Evolutionary conservation across 2,888 invertebrate genomes (phyloP).

Genomic region (Orthosia incerta): DNA sequence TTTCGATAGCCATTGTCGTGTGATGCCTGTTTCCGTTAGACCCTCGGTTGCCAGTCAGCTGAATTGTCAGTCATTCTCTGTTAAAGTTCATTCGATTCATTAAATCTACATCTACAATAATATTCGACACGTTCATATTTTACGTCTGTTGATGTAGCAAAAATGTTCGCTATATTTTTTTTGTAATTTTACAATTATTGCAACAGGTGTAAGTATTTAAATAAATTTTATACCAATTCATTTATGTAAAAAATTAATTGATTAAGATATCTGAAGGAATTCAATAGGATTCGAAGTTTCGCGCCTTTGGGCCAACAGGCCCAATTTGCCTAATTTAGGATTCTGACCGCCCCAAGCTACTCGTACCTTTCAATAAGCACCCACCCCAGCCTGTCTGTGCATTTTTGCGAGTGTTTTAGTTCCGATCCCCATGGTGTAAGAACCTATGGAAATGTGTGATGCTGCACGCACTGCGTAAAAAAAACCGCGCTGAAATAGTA

Average conservation of each 20-base stretch:
- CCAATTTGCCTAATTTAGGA: too few relatives aligned
- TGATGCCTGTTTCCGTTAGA: conserved; percentile 84
- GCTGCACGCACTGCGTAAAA: too few relatives aligned
- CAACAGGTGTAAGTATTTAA: conserved; percentile 7
- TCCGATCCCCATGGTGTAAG: too few relatives aligned
- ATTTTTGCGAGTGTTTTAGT: too few relatives aligned
- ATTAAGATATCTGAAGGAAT: too few relatives aligned
- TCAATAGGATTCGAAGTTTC: not conserved
- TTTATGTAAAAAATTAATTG: not conserved
- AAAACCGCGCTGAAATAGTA: too few relatives aligned
- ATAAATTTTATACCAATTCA: not conserved
- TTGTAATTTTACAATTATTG: conserved; percentile 7
- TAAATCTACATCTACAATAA: conserved; percentile 36
- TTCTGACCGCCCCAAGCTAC: too few relatives aligned
- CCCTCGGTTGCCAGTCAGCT: conserved; percentile 64
- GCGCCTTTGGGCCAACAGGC: too few relatives aligned
- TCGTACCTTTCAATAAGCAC: too few relatives aligned
- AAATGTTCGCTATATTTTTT: not conserved
- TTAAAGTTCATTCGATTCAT: conserved; percentile 58
- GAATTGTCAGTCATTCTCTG: conserved; percentile 64
- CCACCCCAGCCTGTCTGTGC: too few relatives aligned
- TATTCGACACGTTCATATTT: not conserved
- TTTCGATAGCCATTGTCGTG: conserved; percentile 81
- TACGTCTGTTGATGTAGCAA: not conserved
- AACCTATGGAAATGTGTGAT: too few relatives aligned